These are phyloP conservation scores for Tetramorium alpestre DNA, from an alignment of 1,140 invertebrate genomes.

Conservation along the genomic window DNA sequence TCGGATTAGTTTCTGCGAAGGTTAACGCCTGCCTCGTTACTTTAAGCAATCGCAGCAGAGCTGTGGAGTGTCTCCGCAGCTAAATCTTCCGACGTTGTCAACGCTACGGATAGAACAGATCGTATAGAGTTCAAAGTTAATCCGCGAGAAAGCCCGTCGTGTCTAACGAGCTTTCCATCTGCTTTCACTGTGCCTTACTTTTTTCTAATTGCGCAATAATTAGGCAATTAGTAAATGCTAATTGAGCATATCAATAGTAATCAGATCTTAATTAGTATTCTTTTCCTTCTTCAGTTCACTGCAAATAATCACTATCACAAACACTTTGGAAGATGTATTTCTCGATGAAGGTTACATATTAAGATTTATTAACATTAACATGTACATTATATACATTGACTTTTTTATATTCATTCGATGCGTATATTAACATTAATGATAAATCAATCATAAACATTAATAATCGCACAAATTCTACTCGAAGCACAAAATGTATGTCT, in stretches of 20 bases:
- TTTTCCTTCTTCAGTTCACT: background rate
- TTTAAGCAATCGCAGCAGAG: conserved; percentile 49
- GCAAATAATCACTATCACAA: background rate
- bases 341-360: background rate
- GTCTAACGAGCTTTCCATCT: background rate
- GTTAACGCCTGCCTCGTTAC: conserved; percentile 59
- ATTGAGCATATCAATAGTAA: background rate
- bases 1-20: conserved; percentile 47
- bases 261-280: background rate
- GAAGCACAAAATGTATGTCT: background rate
- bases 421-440: background rate
- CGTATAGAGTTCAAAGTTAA: conserved; percentile 26
- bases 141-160: conserved; percentile 28
- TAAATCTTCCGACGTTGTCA: conserved; percentile 66
- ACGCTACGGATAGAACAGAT: conserved; percentile 21
- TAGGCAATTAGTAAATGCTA: background rate
- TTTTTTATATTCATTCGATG: conserved; percentile 5
- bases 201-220: background rate
- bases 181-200: background rate
- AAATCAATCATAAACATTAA: background rate
- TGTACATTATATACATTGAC: conserved; percentile 4
- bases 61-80: conserved; percentile 40
- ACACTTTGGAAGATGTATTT: background rate
- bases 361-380: background rate
- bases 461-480: background rate